Percentiles rank a stretch among this genome's conserved stretches.
Conservation (phyloP, 2,888 invertebrate genomes). For the Hecatera dysodea region DNA sequence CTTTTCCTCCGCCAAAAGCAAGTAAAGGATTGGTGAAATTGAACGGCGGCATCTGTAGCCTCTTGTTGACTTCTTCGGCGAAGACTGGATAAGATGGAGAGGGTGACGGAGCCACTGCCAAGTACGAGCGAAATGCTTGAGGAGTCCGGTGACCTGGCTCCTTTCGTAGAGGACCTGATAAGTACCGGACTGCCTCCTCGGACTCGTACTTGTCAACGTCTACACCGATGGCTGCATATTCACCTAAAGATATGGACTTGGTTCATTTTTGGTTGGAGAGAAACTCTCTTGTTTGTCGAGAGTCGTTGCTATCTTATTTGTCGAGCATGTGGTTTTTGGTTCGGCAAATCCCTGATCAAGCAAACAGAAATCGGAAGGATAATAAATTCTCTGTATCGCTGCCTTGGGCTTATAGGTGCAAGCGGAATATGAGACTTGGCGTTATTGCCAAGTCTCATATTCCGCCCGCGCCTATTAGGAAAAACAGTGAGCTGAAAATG, state of each 20-base stretch:
- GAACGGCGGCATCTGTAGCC: slow-evolving; percentile 96
- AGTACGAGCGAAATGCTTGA: slow-evolving; percentile 95
- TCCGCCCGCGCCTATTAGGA: too few relatives aligned
- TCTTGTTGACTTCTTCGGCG: slow-evolving; percentile 94
- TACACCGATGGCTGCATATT: slow-evolving; percentile 98
- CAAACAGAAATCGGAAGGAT: background rate
- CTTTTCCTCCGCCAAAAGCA: slow-evolving; percentile 93
- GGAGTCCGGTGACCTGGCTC: slow-evolving; percentile 91
- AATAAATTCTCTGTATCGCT: background rate
- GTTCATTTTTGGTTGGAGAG: background rate
- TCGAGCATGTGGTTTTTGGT: background rate
- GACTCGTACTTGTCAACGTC: slow-evolving; percentile 97
- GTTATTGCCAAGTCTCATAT: too few relatives aligned
- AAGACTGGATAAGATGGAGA: slow-evolving; percentile 94
- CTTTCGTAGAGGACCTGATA: slow-evolving; percentile 94
- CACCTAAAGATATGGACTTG: slow-evolving; percentile 90
- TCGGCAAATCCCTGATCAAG: background rate
- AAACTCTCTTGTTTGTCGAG: background rate
- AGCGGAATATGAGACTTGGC: background rate
- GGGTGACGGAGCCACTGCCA: slow-evolving; percentile 95
- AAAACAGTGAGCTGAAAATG: background rate
- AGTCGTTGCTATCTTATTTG: background rate
- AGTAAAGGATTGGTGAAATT: slow-evolving; percentile 95
- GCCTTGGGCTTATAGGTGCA: background rate
- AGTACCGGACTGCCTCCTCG: slow-evolving; percentile 94